Evolutionary conservation across 2,888 invertebrate species (phyloP), one percentile per base, ranked within the genome.

Genomic region (Pollenia angustigena): DNA sequence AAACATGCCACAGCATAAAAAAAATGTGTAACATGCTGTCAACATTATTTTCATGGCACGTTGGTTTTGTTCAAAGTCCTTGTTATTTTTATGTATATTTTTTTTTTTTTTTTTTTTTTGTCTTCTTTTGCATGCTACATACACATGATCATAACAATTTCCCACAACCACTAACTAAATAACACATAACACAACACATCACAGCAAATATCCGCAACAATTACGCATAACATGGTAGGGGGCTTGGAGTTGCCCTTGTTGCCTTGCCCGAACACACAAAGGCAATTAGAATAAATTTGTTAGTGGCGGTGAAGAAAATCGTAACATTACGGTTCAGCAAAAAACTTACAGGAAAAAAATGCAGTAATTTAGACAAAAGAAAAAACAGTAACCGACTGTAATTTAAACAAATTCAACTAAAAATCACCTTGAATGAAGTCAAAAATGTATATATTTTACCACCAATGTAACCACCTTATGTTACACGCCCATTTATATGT

Each of bases 401-500:
- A 76, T 82, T 82, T 82, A 69, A 72, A 81, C 44, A 78, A 81
- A 60, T 78, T 84, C 11, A 68, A 60, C 81, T 84, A 68, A 88
- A 78, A 79, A 85, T 88, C 76, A 88, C 79, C 86, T 86, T 76
- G 46, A 75, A 32, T 52, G 42, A 8, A 82, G 76, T 71, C 66
- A 42, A 32, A 48, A 60, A 2, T 44, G 23, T 71, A 56, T 48
- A 66, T 78, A 60, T 81, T 68, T 52, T 64, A 74, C 72, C 71
- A 66, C 48, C 72, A 72, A 72, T 82, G 75, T 76, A 88, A 81
- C 84, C 85, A 85, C 87, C 91, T 91, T 90, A 90, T 91, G 92
- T 88, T 90, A 89, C 76, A 76, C 92, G 90, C 90, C 92, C 92
- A 92, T 92, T 92, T 92, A 89, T 92, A 92, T 91, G 91, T 90